These are phyloP conservation scores for Myotis myotis DNA, from an alignment of 2,797 vertebrate species.

Conservation along the genomic window DNA sequence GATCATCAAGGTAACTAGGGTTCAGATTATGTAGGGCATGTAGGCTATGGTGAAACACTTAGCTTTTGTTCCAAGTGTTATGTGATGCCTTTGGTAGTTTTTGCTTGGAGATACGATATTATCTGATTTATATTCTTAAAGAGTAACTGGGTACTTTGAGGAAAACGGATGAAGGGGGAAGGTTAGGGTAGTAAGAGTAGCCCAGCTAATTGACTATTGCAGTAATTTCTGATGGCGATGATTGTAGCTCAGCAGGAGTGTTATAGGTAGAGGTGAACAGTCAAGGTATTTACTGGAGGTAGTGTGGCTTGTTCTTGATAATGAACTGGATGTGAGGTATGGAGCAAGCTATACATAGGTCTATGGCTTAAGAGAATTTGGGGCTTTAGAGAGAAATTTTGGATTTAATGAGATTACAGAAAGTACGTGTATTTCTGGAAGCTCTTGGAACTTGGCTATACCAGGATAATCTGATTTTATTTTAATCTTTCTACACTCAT, in stretches of 20 bases:
- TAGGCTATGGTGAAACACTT: neutral
- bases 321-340: neutral
- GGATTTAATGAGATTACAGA: neutral
- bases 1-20: neutral
- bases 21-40: neutral
- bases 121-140: neutral
- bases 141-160: neutral
- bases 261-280: neutral
- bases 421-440: neutral
- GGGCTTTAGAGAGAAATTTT: neutral
- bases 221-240: neutral
- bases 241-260: neutral
- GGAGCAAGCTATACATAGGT: neutral
- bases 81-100: neutral
- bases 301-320: neutral
- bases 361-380: neutral
- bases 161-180: neutral
- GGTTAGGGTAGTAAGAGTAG: neutral
- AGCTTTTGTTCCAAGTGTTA: neutral
- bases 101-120: neutral
- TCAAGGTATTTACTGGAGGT: neutral
- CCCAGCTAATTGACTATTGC: neutral
- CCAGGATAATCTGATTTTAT: neutral
- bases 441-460: neutral
- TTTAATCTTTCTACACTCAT: neutral